A percentile compares a stretch with the other conserved stretches of the same genome.
These are phyloP conservation scores for Luffia ferchaultella DNA, from an alignment of 2,888 invertebrate genomes.

Conservation along the genomic window DNA sequence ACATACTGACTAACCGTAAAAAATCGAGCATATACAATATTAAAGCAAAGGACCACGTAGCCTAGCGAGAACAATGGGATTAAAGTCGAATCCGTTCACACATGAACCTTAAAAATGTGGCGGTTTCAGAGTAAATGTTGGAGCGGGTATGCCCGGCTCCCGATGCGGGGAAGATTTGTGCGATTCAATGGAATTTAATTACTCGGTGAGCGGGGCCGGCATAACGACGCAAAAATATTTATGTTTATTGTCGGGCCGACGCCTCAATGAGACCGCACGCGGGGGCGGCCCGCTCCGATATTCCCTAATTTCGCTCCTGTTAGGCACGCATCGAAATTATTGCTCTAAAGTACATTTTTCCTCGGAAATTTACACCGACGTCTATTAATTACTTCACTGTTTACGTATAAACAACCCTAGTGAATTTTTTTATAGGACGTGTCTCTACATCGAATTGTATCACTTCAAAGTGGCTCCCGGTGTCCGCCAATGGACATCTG, in stretches of 20 bases:
- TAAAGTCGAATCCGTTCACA: too few relatives aligned
- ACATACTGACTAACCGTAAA: too few relatives aligned
- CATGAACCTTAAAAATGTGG: background rate
- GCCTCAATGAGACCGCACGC: slow-evolving; percentile 46
- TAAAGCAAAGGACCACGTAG: too few relatives aligned
- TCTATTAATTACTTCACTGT: background rate
- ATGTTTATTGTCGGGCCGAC: slow-evolving; percentile 58
- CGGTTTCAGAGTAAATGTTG: background rate
- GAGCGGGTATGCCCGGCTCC: background rate
- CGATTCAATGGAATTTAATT: slow-evolving; percentile 63
- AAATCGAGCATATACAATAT: too few relatives aligned
- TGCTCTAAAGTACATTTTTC: background rate
- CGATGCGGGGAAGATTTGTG: slow-evolving; percentile 49
- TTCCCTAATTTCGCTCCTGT: background rate
- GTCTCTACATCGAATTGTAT: too few relatives aligned
- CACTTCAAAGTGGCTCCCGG: background rate
- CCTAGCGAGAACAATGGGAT: too few relatives aligned
- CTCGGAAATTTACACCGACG: too few relatives aligned
- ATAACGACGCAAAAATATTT: slow-evolving; percentile 63
- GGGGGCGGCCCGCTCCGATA: slow-evolving; percentile 10
- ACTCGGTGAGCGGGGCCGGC: slow-evolving; percentile 41
- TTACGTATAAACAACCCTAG: too few relatives aligned
- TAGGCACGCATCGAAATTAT: background rate
- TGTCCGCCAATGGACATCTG: background rate
- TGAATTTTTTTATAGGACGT: too few relatives aligned